Conservation (phyloP, 2,113 vertebrate species). For the Chitala chitala region DNA sequence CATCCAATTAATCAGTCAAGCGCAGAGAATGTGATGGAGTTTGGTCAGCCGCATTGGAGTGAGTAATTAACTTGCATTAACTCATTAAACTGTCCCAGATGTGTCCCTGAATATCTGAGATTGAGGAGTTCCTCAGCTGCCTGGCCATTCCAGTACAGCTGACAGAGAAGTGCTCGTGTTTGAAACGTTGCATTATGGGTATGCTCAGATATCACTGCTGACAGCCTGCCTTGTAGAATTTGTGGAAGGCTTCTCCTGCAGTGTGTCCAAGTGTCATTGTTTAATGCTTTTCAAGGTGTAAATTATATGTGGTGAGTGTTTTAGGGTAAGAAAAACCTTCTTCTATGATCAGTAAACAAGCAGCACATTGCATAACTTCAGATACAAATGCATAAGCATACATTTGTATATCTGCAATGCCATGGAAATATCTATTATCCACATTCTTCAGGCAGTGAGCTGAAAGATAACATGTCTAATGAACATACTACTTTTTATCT, state of each 20-base stretch:
- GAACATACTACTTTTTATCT: no score
- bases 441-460: background rate
- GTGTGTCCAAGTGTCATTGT: constrained; percentile 27
- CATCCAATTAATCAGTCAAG: constrained; percentile 53
- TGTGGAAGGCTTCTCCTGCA: background rate
- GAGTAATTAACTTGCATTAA: constrained; percentile 71
- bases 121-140: constrained; percentile 20
- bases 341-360: background rate
- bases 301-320: constrained; percentile 12
- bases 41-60: constrained; percentile 56
- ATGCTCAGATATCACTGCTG: constrained; percentile 15
- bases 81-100: constrained; percentile 71
- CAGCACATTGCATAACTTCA: background rate
- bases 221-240: constrained; percentile 8
- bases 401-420: background rate
- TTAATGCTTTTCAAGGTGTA: constrained; percentile 23
- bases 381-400: background rate
- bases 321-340: constrained; percentile 2
- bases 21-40: constrained; percentile 37
- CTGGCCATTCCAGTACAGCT: constrained; percentile 23
- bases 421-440: background rate
- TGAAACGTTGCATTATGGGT: constrained; percentile 10
- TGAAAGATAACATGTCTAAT: constrained; percentile 6
- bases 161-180: constrained; percentile 27
- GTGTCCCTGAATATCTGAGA: constrained; percentile 60